Conservation (phyloP, 2,113 vertebrate genomes). For the Anolis carolinensis region DNA sequence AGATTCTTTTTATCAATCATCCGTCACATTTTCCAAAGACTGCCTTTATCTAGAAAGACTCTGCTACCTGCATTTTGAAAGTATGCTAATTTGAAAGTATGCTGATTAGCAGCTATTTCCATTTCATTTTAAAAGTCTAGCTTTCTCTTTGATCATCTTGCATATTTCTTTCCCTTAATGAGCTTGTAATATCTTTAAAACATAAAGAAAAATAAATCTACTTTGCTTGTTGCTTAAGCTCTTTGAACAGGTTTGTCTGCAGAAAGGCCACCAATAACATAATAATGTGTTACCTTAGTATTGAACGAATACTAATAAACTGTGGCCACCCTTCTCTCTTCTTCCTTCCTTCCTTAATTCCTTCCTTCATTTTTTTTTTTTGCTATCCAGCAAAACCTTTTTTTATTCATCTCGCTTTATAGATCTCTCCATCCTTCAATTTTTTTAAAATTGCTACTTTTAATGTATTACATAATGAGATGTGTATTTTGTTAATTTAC, state of each 20-base stretch:
- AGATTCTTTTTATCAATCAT: slow-evolving; percentile 16
- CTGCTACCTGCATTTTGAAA: slow-evolving; percentile 14
- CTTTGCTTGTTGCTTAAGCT: slow-evolving; percentile 5
- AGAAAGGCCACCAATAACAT: not conserved
- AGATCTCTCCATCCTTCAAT: not conserved
- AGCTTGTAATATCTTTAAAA: slow-evolving; percentile 8
- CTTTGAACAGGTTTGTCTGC: not conserved
- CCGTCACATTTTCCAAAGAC: not conserved
- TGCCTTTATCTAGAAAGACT: slow-evolving; percentile 2
- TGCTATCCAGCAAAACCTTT: not conserved
- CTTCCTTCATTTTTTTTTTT: too few relatives aligned
- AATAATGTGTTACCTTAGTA: not conserved
- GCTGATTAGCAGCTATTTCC: slow-evolving; percentile 18
- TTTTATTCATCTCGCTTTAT: not conserved
- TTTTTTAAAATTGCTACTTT: not conserved
- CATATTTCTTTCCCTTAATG: slow-evolving; percentile 3
- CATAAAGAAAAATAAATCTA: not conserved
- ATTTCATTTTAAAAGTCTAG: slow-evolving; percentile 32
- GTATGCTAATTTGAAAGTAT: slow-evolving; percentile 1
- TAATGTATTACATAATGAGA: not conserved
- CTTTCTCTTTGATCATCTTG: slow-evolving; percentile 37
- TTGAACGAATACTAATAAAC: not conserved
- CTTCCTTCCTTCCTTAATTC: too few relatives aligned
- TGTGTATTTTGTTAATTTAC: not conserved
- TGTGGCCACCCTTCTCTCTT: too few relatives aligned